A percentile compares a stretch with the other conserved stretches of the same genome.
phyloP scores from a whole-genome alignment of 2,113 vertebrate species.

The Pygoscelis antarcticus region DNA sequence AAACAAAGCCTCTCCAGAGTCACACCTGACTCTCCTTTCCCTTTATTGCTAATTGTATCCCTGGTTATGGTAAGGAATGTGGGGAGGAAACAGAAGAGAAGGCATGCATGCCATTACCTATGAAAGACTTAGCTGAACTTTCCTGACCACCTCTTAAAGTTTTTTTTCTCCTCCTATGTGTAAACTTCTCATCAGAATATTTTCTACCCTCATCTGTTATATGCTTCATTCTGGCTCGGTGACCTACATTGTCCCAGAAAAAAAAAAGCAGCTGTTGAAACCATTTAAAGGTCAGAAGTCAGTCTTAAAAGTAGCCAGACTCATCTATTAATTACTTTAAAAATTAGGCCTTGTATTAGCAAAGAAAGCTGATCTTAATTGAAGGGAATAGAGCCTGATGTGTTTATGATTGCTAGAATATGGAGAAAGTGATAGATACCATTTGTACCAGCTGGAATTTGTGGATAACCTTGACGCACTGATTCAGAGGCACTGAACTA shows the following conservation, averaged over 20 bases:
- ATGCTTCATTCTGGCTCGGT: not conserved
- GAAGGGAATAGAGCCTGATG: not conserved
- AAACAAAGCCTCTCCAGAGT: not conserved
- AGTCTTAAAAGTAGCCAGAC: not conserved
- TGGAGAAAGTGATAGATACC: not conserved
- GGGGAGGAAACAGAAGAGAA: not conserved
- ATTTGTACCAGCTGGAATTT: not conserved
- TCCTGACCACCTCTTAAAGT: fast-evolving
- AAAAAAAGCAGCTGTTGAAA: not conserved
- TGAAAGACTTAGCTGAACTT: not conserved
- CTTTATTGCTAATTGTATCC: not conserved
- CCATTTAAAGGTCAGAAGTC: not conserved
- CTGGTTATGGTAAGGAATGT: not conserved
- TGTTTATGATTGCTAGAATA: not conserved
- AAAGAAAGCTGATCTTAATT: not conserved
- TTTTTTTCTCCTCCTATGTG: not conserved
- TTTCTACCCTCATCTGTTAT: not conserved
- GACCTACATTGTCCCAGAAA: not conserved
- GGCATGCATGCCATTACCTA: fast-evolving
- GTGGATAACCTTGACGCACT: not conserved
- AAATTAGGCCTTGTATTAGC: not conserved
- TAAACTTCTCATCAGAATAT: not conserved
- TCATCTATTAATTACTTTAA: not conserved
- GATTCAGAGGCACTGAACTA: not conserved
- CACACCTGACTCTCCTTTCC: not conserved